Evolutionary conservation across 2,888 invertebrate genomes (phyloP), one percentile per base, ranked within the genome.

Genomic region (Meganola albula): DNA sequence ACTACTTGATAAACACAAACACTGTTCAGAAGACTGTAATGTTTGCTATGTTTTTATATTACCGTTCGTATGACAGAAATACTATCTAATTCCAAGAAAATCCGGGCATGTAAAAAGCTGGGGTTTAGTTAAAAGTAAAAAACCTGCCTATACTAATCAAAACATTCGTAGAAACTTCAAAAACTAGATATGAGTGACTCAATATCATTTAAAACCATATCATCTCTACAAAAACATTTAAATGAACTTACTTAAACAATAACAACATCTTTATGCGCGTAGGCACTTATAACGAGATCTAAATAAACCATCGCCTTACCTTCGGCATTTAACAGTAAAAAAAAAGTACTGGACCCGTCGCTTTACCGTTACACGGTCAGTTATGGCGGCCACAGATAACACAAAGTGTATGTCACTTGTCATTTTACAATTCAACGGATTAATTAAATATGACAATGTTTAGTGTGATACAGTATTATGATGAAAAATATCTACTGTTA

Each of bases 261-360:
- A 51, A 48, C 32, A 40, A 29, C 40, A 30, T n/a, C 18, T 27
- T 27, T 46, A 37, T 27, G 40, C 32, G 30, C 39, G 8, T 27
- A 34, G 26, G 34, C 48, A 40, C 40, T 44, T 24, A 43, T 33
- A 36, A 43, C 40, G 37, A 48, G 34, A 60, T 59, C 58, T 54
- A 63, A 57, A 54, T 58, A 57, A 57, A 60, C 63, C 59, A 60
- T 64, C 61, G 52, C 52, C 49, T 51, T 53, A 53, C 43, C 53
- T 37, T 44, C 54, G 62, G 61, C 58, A 55, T 65, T 71, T 70
- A 74, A 74, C 73, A 64, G 73, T 74, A 69, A 72, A 66, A 48
- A 72, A 66, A 48, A 66, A 64, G 70, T 62, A 60, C 64, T 64
- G 65, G 63, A 55, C 61, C n/a, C 60, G 53, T 47, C 47, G 37